Base-by-base conservation (phyloP, 2,888 invertebrate genomes). In the Pecten maximus region DNA sequence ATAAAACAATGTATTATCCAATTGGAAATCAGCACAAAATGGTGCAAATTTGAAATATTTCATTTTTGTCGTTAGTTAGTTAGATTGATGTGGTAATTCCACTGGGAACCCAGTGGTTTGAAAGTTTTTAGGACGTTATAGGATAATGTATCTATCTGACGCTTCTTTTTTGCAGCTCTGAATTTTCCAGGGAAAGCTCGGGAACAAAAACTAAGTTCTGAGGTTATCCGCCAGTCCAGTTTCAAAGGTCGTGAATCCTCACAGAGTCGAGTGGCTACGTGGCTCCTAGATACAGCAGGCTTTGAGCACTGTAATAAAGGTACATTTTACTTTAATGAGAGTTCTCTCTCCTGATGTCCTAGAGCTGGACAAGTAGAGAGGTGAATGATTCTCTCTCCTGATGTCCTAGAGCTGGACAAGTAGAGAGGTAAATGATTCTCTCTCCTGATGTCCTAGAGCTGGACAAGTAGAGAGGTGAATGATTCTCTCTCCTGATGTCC, bases 241-340 rank as follows among this genome's bases (percentile, higher is more conserved):
- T 91, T 95, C 87, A 95, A 95, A 54, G 92, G 92, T 2, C 93
- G 93, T 40, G 94, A 92, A 12, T 48, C 89, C 19, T 90, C 90
- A 48, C 96, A 97, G 96, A 94, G 94, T 89, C 94, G 96, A 44
- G 96, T 97, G n/a, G 95, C 97, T 48, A 97, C 98, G 88, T 98
- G 98, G 98, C 97, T 98, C 88, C 97, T 98, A 97, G 98, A 98
- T 94, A 97, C 98, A 0, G 97, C 98, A 10, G 97, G 97, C 0
- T 97, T 97, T 97, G 91, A 98, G 98, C 93, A 97, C 97, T 91
- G 98, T 98, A 97, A 96, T 93, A 96, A 96, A 96, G 96, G 97
- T 97, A 90, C 60, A 40, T 19, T 87, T 40, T 44, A 44, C 8
- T n/a, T n/a, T 12, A 44, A 12, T 44, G 44, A 44, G 6, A 44